phyloP scores from a whole-genome alignment of 2,888 invertebrate species.

The Dasysyrphus albostriatus region DNA sequence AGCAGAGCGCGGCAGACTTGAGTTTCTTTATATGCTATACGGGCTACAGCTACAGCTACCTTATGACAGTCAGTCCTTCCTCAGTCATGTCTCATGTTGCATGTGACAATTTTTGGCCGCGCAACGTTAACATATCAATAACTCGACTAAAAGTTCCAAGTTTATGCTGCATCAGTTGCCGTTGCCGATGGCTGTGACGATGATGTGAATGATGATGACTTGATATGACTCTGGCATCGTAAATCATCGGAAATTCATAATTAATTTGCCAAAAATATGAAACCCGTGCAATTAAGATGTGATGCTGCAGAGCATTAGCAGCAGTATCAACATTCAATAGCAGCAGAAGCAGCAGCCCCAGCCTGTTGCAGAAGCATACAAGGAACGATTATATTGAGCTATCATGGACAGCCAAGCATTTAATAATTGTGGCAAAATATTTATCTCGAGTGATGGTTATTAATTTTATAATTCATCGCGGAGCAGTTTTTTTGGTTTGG shows the following conservation, averaged over 20 bases:
- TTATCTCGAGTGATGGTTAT: conserved; percentile 47
- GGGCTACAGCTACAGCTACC: neutral
- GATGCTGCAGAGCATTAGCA: conserved; percentile 18
- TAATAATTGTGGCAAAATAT: conserved; percentile 42
- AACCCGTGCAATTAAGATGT: conserved; percentile 73
- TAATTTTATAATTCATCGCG: conserved; percentile 62
- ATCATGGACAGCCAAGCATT: conserved; percentile 60
- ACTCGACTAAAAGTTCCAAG: conserved; percentile 25
- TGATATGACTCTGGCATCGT: conserved; percentile 57
- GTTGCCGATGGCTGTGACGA: neutral
- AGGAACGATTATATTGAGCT: conserved; percentile 53
- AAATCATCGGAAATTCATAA: conserved; percentile 75
- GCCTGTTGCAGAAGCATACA: conserved; percentile 3
- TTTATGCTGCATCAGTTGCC: neutral
- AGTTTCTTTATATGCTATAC: neutral
- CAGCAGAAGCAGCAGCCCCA: neutral
- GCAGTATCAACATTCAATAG: neutral
- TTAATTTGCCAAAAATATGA: conserved; percentile 74
- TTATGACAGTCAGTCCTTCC: conserved; percentile 54
- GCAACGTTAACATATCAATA: conserved; percentile 72
- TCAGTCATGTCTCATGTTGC: conserved; percentile 49
- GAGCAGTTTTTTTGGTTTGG: conserved; percentile 14
- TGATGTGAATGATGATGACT: conserved; percentile 53
- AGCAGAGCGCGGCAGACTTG: neutral
- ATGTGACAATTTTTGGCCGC: conserved; percentile 59